phyloP scores from a whole-genome alignment of 1,140 invertebrate species.

The Atopsyche davidsoni region DNA sequence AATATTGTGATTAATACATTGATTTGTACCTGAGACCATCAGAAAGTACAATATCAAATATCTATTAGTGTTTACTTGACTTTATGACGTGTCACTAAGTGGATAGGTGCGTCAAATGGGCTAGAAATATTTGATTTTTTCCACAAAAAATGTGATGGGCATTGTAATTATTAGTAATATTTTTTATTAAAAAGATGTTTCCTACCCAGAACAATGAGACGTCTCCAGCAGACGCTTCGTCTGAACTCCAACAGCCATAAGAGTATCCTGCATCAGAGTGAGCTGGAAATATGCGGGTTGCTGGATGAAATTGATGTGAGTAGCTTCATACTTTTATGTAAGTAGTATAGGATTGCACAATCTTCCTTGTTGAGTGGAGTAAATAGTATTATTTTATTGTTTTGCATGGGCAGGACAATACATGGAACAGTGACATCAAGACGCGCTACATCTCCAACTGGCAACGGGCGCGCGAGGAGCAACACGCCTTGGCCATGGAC shows the following conservation, averaged over 20 bases:
- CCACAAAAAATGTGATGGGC: too few relatives aligned
- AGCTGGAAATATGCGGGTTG: slow-evolving; percentile 9
- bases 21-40: too few relatives aligned
- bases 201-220: slow-evolving; percentile 14
- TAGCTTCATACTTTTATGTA: background rate
- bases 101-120: too few relatives aligned
- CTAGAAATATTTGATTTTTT: too few relatives aligned
- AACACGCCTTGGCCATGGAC: slow-evolving; percentile 12
- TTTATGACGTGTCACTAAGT: too few relatives aligned
- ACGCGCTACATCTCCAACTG: slow-evolving; percentile 11
- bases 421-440: slow-evolving; percentile 14
- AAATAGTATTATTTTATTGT: too few relatives aligned
- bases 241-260: slow-evolving; percentile 5
- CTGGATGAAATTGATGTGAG: slow-evolving; percentile 21
- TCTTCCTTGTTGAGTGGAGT: too few relatives aligned
- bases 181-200: slow-evolving; percentile 2
- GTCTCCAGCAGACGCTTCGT: slow-evolving; percentile 6
- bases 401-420: slow-evolving; percentile 16
- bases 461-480: slow-evolving; percentile 11
- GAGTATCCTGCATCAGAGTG: slow-evolving; percentile 8
- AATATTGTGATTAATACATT: too few relatives aligned
- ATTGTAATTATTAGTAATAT: background rate
- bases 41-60: too few relatives aligned
- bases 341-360: too few relatives aligned
- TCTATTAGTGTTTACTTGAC: too few relatives aligned